Evolutionary conservation across 53 echinoderm and acorn worm species (phyloP).

Genomic region (Arbacia lixula): DNA sequence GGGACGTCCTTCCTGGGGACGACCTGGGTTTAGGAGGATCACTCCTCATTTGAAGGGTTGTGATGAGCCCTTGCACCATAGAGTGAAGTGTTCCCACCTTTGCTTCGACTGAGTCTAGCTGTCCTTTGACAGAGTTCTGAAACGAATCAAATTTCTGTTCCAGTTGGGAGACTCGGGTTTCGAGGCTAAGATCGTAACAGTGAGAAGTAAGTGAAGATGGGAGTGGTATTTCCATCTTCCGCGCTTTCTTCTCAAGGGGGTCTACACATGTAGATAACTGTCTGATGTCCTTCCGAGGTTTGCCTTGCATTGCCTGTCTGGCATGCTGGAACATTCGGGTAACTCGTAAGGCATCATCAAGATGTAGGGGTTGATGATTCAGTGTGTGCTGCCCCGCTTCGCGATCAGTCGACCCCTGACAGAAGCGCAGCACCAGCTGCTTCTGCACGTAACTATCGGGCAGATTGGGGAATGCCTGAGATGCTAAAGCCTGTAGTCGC

Average conservation of each 20-base stretch:
- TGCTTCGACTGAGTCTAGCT: too few species aligned
- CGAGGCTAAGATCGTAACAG: too few species aligned
- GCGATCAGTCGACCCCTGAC: constrained; percentile 34
- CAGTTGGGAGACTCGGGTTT: too few species aligned
- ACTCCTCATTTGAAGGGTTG: too few species aligned
- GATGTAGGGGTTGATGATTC: background rate
- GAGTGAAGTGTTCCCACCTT: too few species aligned
- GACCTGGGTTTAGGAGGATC: background rate
- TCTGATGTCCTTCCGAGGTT: background rate
- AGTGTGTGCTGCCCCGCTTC: constrained; percentile 49
- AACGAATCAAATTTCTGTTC: too few species aligned
- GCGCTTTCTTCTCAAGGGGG: too few species aligned
- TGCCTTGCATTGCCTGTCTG: background rate
- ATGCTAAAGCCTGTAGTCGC: constrained; percentile 19
- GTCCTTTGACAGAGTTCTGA: too few species aligned
- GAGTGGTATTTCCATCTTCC: too few species aligned
- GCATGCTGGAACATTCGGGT: background rate
- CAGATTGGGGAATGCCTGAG: constrained; percentile 13
- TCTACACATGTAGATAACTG: too few species aligned
- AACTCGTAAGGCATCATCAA: background rate
- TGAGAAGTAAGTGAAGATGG: too few species aligned
- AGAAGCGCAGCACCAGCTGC: constrained; percentile 41
- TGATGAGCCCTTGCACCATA: too few species aligned
- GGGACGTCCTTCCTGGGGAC: background rate
- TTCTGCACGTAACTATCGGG: constrained; percentile 23